These are phyloP conservation scores for Leucoraja erinaceus DNA, from an alignment of 2,113 vertebrate genomes.

Conservation along the genomic window DNA sequence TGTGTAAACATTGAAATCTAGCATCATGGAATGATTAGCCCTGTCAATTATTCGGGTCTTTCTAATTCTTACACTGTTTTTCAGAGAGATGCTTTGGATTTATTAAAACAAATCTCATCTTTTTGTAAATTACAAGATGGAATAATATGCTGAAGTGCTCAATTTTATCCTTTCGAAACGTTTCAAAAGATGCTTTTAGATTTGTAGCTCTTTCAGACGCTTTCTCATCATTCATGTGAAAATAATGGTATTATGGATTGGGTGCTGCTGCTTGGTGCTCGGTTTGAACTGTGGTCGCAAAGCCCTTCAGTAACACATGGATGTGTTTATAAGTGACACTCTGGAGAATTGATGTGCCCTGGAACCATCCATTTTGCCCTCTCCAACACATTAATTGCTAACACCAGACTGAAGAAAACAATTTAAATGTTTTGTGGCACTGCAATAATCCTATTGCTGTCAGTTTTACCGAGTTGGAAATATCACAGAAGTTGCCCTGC, in stretches of 20 bases:
- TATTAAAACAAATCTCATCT: neutral
- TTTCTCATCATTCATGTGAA: neutral
- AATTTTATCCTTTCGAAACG: neutral
- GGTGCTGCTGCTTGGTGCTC: neutral
- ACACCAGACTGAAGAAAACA: slow-evolving; percentile 20
- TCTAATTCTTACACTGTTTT: neutral
- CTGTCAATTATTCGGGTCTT: neutral
- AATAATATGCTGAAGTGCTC: neutral
- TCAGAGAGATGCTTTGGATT: neutral
- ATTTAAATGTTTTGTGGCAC: slow-evolving; percentile 31
- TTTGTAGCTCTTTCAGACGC: neutral
- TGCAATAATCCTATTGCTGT: neutral
- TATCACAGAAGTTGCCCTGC: neutral
- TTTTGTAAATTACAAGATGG: neutral
- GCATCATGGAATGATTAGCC: neutral
- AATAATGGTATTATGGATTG: neutral
- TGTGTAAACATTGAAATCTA: slow-evolving; percentile 11
- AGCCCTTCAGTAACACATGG: neutral
- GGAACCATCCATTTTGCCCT: slow-evolving; percentile 3
- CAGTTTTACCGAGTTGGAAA: neutral
- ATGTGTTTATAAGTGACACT: neutral
- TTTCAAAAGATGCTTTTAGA: neutral
- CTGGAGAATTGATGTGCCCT: neutral
- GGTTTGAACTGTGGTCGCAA: neutral
- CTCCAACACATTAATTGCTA: slow-evolving; percentile 30